Evolutionary conservation across 37 sponge, comb jelly and placozoan species (phyloP).

Genomic region (Chondrosia reniformis): DNA sequence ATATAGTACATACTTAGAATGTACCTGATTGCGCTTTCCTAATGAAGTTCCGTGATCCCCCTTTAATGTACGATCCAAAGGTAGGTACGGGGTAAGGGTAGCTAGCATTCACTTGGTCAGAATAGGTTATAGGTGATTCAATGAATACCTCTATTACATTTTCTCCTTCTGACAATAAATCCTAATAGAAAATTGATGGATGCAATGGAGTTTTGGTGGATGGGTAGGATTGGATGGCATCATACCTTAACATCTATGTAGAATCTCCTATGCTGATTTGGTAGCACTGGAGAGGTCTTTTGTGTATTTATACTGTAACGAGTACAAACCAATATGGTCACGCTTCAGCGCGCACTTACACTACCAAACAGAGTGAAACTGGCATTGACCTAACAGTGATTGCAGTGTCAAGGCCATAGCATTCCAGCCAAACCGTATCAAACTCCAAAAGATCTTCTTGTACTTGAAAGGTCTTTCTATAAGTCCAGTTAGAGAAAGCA

Average conservation of each 20-base stretch:
- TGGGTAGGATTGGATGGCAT: background rate
- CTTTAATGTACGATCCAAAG: constrained; percentile 39
- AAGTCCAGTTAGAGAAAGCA: constrained; percentile 66
- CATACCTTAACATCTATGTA: constrained; percentile 69
- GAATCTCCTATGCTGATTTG: constrained; percentile 51
- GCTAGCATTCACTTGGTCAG: constrained; percentile 7
- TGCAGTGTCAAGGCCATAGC: constrained; percentile 81
- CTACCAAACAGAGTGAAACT: background rate
- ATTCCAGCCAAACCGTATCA: constrained; percentile 44
- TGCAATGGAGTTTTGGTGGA: background rate
- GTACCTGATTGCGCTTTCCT: constrained; percentile 87
- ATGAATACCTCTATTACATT: constrained; percentile 46
- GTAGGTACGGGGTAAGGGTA: constrained; percentile 60
- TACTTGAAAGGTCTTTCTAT: constrained; percentile 19
- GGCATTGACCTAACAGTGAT: constrained; percentile 52
- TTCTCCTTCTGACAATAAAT: constrained; percentile 1
- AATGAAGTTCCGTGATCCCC: constrained; percentile 68
- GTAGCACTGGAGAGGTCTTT: constrained; percentile 23
- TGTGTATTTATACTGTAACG: constrained; percentile 40
- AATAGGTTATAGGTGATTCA: constrained; percentile 73
- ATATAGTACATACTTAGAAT: no score
- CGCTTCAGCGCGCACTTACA: background rate
- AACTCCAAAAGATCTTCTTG: constrained; percentile 3
- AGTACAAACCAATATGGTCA: background rate
- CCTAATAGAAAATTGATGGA: constrained; percentile 25